Evolutionary conservation across 2,113 vertebrate species (phyloP).

Genomic region (Mellivora capensis): DNA sequence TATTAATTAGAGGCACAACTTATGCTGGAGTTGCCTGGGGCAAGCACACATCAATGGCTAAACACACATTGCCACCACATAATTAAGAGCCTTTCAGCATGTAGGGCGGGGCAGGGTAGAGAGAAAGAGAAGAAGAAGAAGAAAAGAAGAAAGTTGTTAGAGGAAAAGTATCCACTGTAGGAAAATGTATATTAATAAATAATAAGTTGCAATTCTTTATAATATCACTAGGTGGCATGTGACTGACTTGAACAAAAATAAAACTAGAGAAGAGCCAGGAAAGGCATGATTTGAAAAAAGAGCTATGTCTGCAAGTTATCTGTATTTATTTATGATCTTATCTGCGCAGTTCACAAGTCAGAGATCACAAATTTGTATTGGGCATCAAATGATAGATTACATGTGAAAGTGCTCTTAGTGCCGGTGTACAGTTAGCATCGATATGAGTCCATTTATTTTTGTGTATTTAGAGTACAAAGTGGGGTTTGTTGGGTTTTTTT

Average conservation of each 20-base stretch:
- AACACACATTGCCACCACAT: neutral
- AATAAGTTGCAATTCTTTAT: constrained; percentile 45
- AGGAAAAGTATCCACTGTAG: neutral
- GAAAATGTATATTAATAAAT: constrained; percentile 16
- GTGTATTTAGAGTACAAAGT: neutral
- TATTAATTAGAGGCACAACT: constrained; percentile 37
- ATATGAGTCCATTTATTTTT: neutral
- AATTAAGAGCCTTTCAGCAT: constrained; percentile 12
- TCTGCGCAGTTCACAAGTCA: neutral
- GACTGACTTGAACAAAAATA: neutral
- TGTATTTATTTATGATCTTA: neutral
- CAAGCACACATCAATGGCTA: neutral
- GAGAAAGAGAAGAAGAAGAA: neutral
- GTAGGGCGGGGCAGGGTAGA: neutral
- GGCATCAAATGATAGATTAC: neutral
- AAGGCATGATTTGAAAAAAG: neutral
- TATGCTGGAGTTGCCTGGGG: neutral
- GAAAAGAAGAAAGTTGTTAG: neutral
- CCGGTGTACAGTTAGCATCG: neutral
- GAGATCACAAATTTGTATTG: neutral
- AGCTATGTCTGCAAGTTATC: neutral
- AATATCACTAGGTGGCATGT: constrained; percentile 63
- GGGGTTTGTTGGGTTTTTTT: too few relatives aligned
- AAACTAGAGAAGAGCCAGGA: neutral
- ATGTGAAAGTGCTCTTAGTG: neutral